Conservation (phyloP, 2,888 invertebrate genomes). For the Trachelus tabidus region DNA sequence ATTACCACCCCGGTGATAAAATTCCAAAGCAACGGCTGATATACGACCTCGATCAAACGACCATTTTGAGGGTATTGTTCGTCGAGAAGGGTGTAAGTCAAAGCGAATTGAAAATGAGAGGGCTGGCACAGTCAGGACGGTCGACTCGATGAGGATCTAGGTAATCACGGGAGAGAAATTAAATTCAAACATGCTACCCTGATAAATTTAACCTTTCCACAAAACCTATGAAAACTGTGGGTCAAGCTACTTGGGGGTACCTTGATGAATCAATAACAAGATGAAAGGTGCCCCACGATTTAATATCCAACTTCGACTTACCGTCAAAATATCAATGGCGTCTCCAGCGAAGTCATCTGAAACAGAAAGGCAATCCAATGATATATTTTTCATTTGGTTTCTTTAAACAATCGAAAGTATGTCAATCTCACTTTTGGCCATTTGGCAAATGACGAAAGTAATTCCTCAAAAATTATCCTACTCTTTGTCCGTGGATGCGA, state of each 20-base stretch:
- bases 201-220: neutral
- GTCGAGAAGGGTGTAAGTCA: neutral
- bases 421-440: no score
- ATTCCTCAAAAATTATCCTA: no score
- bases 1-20: neutral
- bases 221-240: neutral
- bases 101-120: constrained; percentile 6
- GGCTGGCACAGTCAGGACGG: neutral
- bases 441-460: no score
- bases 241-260: neutral
- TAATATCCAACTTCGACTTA: neutral
- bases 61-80: neutral
- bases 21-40: neutral
- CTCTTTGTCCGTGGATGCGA: no score
- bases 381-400: neutral
- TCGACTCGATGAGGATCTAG: neutral
- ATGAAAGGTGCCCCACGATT: neutral
- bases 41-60: neutral
- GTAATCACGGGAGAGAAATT: neutral
- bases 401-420: neutral
- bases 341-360: neutral
- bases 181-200: neutral
- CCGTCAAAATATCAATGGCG: neutral
- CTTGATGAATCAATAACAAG: neutral
- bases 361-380: neutral